phyloP scores from a whole-genome alignment of 2,797 vertebrate genomes.

The Silurus lanzhouensis region DNA sequence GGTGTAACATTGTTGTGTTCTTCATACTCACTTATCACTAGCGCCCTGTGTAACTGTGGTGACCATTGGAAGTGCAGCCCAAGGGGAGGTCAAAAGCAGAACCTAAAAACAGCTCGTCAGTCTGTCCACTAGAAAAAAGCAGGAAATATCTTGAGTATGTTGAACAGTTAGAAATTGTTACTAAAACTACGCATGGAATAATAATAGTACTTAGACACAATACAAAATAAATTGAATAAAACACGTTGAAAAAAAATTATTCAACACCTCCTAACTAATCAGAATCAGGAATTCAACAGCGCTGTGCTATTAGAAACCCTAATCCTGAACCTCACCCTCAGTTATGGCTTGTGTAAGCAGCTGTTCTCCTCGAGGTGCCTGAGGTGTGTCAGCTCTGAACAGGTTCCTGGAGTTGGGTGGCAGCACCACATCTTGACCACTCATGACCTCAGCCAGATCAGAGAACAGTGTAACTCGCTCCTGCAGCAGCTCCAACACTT shows the following conservation, averaged over 20 bases:
- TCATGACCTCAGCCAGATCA: constrained; percentile 72
- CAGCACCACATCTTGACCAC: constrained; percentile 64
- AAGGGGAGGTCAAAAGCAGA: constrained; percentile 65
- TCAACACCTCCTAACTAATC: neutral
- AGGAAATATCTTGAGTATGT: constrained; percentile 13
- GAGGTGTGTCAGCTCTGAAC: constrained; percentile 81
- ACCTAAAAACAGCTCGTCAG: constrained; percentile 81
- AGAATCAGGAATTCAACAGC: neutral
- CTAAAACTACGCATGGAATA: neutral
- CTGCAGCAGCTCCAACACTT: constrained; percentile 75
- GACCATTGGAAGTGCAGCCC: constrained; percentile 59
- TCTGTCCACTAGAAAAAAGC: constrained; percentile 76
- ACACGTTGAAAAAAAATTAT: neutral
- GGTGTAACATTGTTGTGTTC: neutral
- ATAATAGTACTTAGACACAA: neutral
- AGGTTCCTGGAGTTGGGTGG: constrained; percentile 73
- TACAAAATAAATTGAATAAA: neutral
- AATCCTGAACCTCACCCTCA: constrained; percentile 74
- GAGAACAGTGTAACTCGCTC: constrained; percentile 79
- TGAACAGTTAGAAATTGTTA: neutral
- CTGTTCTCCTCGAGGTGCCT: constrained; percentile 79
- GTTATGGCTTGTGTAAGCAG: constrained; percentile 81
- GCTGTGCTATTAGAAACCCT: neutral
- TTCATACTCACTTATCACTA: constrained; percentile 67
- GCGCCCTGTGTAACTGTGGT: constrained; percentile 59